Base-by-base conservation (phyloP, 30 jellyfish, hydroid and myxozoan genomes). In the Pelagia noctiluca region DNA sequence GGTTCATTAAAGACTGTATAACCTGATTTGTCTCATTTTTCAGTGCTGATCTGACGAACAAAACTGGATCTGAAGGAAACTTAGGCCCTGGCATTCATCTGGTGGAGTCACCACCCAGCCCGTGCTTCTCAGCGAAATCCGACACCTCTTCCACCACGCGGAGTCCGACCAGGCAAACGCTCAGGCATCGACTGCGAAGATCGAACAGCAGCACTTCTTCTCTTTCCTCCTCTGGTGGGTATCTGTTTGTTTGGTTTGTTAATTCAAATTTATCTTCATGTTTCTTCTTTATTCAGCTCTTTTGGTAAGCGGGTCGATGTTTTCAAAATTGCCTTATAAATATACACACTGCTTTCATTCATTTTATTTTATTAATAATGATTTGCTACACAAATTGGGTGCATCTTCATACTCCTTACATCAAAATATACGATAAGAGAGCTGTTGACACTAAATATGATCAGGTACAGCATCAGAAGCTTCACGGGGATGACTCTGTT, bases 151-250 rank as follows among this genome's bases (percentile, higher is more conserved):
- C 82, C 35, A 50, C 54, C 34, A 42, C 93, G 12, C 84, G 78
- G 19, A 81, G 91, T 26, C 91, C 91, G 28, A 71, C 75, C 33
- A 48, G 91, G 35, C 26, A 70, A 33, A 81, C 91, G 16, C 57
- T 81, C 35, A 46, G 91, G 30, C 92, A 90, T 76, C 69, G 94
- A 65, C 47, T 74, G 49, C 26, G 95, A 74, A 71, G 97, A 30
- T 81, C 97, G 0, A 90, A 90, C 81, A 89, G 97, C 75, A 89
- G 97, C 72, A 67, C 82, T 18, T 89, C 97, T n/a, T 89, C 97
- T 19, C 13, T 83, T 8, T 89, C 97, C 2, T 89, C 97, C 0
- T 50, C 97, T 25, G 97, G 97, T 88, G 24, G 46, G 97, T 78
- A 32, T 5, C 12, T 7, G 21, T 30, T 2, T 24, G n/a, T n/a